Percentiles rank a stretch among this genome's conserved stretches.
Evolutionary conservation across 2,113 vertebrate species (phyloP).

Genomic region (Paedocypris sp.): DNA sequence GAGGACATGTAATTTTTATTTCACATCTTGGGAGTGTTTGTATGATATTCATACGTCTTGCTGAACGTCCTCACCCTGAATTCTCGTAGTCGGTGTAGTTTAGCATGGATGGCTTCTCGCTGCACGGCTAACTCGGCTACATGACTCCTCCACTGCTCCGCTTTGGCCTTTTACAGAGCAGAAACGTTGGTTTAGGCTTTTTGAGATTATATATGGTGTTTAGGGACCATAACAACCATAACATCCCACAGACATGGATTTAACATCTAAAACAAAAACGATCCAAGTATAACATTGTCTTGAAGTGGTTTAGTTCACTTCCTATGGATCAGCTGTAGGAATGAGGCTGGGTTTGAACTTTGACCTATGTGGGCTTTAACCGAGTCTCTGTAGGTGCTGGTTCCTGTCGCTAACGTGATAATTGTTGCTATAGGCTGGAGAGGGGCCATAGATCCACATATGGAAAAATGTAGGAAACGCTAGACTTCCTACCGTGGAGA

Average conservation of each 20-base stretch:
- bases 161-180: constrained; percentile 46
- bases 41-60: too few relatives aligned
- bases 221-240: too few relatives aligned
- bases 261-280: too few relatives aligned
- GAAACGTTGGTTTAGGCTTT: neutral
- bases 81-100: constrained; percentile 46
- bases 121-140: constrained; percentile 43
- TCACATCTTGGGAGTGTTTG: too few relatives aligned
- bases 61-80: constrained; percentile 61
- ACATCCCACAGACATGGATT: too few relatives aligned
- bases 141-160: constrained; percentile 50
- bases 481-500: constrained; percentile 10
- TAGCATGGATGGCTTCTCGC: constrained; percentile 44
- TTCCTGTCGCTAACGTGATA: constrained; percentile 29
- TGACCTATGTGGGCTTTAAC: constrained; percentile 28
- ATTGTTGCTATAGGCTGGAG: constrained; percentile 1
- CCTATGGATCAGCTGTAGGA: too few relatives aligned
- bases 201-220: too few relatives aligned
- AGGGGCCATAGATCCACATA: constrained; percentile 12
- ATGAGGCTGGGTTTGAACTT: constrained; percentile 22
- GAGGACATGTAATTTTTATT: too few relatives aligned
- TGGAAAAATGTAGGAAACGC: constrained; percentile 23
- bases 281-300: too few relatives aligned
- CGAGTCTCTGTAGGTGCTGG: constrained; percentile 24
- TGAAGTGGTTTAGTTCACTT: too few relatives aligned